phyloP scores from a whole-genome alignment of 2,797 vertebrate species.

The Sebastiscus albofasciatus region DNA sequence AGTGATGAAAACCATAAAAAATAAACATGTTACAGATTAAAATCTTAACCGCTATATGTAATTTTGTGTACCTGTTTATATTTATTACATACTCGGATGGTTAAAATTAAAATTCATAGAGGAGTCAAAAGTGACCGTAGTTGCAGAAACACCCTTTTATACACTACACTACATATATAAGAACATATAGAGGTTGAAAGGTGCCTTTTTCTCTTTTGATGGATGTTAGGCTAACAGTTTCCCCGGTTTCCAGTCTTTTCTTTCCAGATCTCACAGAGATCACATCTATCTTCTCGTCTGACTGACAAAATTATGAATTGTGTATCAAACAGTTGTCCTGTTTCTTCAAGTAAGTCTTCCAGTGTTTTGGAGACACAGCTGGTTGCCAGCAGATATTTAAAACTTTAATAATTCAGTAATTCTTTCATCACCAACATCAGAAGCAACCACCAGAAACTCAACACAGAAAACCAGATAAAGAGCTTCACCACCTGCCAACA shows the following conservation, averaged over 20 bases:
- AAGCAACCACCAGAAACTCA: conserved; percentile 1
- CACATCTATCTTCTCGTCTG: not conserved
- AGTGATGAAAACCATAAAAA: no score
- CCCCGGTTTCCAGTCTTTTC: not conserved
- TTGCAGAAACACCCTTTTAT: no score
- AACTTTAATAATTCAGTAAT: not conserved
- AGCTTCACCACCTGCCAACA: conserved; percentile 23
- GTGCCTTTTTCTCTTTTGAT: no score
- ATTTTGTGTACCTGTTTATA: no score
- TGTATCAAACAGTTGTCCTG: not conserved
- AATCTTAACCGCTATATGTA: no score
- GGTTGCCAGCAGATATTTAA: conserved; percentile 3
- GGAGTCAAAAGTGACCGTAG: no score
- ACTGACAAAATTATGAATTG: not conserved
- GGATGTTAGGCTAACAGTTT: not conserved
- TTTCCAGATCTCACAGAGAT: no score
- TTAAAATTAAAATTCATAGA: no score
- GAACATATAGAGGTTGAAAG: no score
- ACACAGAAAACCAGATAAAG: conserved; percentile 23
- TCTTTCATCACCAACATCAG: not conserved
- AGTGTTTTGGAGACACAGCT: conserved; percentile 22
- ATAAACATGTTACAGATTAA: no score
- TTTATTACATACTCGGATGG: no score
- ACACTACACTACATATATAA: no score
- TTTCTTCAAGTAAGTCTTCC: not conserved